These are phyloP conservation scores for Epinephelus moara DNA, from an alignment of 2,113 vertebrate genomes.

Conservation along the genomic window DNA sequence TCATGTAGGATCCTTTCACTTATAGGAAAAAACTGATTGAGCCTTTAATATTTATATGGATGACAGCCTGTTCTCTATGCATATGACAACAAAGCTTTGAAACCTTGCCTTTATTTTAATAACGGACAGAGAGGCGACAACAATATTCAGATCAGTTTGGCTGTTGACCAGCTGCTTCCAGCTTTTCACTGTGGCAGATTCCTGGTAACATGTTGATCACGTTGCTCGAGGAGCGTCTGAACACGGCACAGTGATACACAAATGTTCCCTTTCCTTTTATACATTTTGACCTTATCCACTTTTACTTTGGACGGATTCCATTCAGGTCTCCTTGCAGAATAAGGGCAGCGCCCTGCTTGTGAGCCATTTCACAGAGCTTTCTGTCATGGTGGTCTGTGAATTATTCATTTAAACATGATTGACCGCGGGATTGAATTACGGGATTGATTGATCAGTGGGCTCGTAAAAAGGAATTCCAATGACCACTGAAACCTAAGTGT, in stretches of 20 bases:
- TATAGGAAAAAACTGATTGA: background rate
- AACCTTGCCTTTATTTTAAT: background rate
- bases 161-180: background rate
- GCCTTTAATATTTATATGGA: background rate
- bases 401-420: slow-evolving; percentile 82
- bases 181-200: background rate
- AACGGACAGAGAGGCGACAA: background rate
- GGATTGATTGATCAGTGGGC: slow-evolving; percentile 76
- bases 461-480: slow-evolving; percentile 74
- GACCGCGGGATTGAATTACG: slow-evolving; percentile 76
- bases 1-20: background rate
- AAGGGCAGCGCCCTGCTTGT: slow-evolving; percentile 28
- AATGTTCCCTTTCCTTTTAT: slow-evolving; percentile 23
- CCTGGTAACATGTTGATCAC: background rate
- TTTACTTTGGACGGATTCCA: slow-evolving; percentile 38
- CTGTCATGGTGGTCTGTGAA: slow-evolving; percentile 69
- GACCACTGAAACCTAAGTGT: slow-evolving; percentile 74
- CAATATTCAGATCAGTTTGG: background rate
- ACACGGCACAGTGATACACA: background rate
- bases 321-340: slow-evolving; percentile 34
- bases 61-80: background rate
- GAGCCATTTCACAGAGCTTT: slow-evolving; percentile 67
- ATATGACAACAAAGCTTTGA: background rate
- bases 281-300: slow-evolving; percentile 26
- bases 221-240: background rate